These are phyloP conservation scores for Ptilonorhynchus violaceus DNA, from an alignment of 2,113 vertebrate genomes.

Conservation along the genomic window DNA sequence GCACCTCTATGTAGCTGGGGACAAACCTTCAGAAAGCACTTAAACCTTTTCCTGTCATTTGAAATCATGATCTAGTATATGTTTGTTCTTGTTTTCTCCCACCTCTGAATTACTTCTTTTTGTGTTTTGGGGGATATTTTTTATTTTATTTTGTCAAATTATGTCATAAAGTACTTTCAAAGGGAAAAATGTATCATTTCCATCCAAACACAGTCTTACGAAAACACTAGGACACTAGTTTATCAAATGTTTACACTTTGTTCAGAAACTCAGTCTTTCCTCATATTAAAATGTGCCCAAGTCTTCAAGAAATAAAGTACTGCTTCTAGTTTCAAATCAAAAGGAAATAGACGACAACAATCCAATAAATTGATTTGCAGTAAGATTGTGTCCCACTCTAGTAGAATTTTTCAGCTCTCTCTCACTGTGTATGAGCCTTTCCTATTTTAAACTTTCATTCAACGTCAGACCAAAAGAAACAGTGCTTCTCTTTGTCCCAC, in stretches of 20 bases:
- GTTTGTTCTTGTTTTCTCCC: neutral
- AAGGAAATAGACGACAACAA: neutral
- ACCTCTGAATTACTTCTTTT: neutral
- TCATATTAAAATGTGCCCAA: neutral
- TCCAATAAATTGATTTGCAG: slow-evolving; percentile 45
- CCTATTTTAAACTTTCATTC: neutral
- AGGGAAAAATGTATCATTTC: neutral
- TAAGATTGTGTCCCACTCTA: slow-evolving; percentile 22
- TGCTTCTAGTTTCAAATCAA: neutral
- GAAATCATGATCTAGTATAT: neutral
- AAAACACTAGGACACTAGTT: neutral
- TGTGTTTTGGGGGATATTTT: accelerated
- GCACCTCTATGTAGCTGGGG: neutral
- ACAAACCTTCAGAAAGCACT: neutral
- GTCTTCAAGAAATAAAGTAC: neutral
- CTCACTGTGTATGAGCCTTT: neutral
- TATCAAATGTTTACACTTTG: neutral
- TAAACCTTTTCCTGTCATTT: neutral
- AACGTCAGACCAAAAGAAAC: neutral
- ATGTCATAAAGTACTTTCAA: neutral
- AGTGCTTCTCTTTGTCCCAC: neutral
- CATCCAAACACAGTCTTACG: neutral
- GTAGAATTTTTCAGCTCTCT: neutral
- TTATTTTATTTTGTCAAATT: neutral
- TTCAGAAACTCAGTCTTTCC: neutral